phyloP scores from a whole-genome alignment of 2,113 vertebrate species.

The Glaucidium brasilianum region DNA sequence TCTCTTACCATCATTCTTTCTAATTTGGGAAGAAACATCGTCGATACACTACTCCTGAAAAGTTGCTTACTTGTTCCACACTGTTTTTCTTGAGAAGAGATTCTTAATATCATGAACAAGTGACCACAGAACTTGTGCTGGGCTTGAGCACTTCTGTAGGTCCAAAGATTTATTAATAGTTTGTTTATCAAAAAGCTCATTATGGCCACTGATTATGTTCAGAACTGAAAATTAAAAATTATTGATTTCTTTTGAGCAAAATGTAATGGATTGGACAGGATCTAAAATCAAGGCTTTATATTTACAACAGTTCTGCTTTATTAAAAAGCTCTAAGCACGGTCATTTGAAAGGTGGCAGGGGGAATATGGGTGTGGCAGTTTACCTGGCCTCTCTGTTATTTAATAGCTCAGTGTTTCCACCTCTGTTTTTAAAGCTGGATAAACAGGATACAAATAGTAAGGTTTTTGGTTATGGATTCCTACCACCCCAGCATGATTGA shows the following conservation, averaged over 20 bases:
- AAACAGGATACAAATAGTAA: background rate
- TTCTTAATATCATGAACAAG: rapidly evolving
- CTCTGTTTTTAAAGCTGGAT: background rate
- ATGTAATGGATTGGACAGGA: background rate
- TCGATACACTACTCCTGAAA: background rate
- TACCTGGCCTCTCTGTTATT: background rate
- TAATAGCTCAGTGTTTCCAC: background rate
- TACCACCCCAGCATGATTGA: background rate
- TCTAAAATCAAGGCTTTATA: background rate
- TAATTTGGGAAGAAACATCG: background rate
- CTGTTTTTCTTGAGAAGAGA: background rate
- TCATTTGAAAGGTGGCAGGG: background rate
- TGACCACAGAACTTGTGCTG: background rate
- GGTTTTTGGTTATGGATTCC: background rate
- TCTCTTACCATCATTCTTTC: background rate
- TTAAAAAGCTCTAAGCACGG: background rate
- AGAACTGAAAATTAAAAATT: background rate
- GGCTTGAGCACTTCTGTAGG: background rate
- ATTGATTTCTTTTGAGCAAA: background rate
- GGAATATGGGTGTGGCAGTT: background rate
- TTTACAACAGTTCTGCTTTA: background rate
- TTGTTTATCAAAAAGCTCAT: background rate
- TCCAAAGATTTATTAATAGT: background rate
- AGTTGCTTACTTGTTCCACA: background rate
- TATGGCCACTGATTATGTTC: background rate